Base-by-base conservation (phyloP, 2,113 vertebrate genomes). In the Ceyx melanurus region DNA sequence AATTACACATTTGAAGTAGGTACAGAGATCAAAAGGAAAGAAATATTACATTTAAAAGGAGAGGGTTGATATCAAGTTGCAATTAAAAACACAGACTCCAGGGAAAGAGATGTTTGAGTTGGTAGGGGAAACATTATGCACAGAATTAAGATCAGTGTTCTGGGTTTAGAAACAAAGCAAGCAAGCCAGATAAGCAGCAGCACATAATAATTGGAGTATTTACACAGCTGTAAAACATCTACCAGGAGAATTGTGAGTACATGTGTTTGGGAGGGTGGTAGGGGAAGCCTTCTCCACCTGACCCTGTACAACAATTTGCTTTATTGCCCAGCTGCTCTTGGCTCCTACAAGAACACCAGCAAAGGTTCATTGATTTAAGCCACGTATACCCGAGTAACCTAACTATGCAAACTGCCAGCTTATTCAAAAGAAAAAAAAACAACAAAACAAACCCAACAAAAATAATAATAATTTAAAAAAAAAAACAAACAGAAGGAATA, bases 161-260 rank as follows among this genome's bases (percentile, higher is more conserved):
- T 0, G 54, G 42, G 66, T 89, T 62, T 64, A 51, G 51, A 80
- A 88, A 70, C 4, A 17, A 83, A 93, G 60, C 48, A 71, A 88
- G 74, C 53, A 86, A 72, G 54, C 62, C 28, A 74, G 91, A 82
- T 87, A 87, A 96, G 89, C 51, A 93, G 83, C 58, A 73, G 62
- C 81, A 82, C 71, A 53, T 45, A 82, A 79, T 54, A 74, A 89
- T 3, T 50, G 20, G 70, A 90, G 81, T 84, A 76, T 94, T 94
- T 92, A 79, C 82, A 90, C 86, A 92, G 87, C 87, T 82, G 81
- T 82, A 82, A 85, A 89, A 87, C 84, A 68, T 70, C 81, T 70
- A 86, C 74, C 86, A 90, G 54, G 88, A 93, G 66, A 89, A 31
- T 12, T 90, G 53, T 3, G 10, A 79, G 37, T 58, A 43, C 10